Evolutionary conservation across 2,797 vertebrate species (phyloP).

Genomic region (Denticeps clupeoides): DNA sequence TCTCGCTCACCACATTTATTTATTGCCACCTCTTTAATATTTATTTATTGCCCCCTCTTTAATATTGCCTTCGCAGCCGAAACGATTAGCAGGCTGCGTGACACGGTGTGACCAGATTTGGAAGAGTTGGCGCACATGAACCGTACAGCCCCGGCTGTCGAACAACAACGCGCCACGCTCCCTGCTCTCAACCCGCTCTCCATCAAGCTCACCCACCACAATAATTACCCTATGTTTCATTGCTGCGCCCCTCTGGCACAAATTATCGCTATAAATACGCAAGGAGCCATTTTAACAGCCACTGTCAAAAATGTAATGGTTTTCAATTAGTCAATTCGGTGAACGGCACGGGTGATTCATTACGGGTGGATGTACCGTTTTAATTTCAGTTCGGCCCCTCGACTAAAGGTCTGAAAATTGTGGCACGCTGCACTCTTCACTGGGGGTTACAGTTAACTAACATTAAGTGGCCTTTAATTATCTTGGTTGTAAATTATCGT

Average conservation of each 20-base stretch:
- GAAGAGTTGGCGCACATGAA: not conserved
- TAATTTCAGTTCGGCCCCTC: conserved; percentile 24
- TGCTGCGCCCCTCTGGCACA: conserved; percentile 39
- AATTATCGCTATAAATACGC: conserved; percentile 54
- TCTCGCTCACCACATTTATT: too few relatives aligned
- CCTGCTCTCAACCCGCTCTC: conserved; percentile 12
- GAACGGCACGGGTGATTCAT: conserved; percentile 47
- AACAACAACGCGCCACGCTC: not conserved
- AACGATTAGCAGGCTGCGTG: too few relatives aligned
- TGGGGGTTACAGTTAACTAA: too few relatives aligned
- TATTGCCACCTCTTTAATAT: too few relatives aligned
- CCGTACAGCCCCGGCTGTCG: conserved; percentile 10
- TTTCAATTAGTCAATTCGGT: conserved; percentile 62
- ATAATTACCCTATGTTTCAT: conserved; percentile 52
- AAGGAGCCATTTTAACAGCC: conserved; percentile 55
- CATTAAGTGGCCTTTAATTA: too few relatives aligned
- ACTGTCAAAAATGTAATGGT: conserved; percentile 55
- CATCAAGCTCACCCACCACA: conserved; percentile 27
- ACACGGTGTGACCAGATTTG: not conserved
- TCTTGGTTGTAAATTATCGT: too few relatives aligned
- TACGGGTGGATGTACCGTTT: conserved; percentile 34
- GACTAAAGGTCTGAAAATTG: too few relatives aligned
- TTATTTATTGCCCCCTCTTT: too few relatives aligned
- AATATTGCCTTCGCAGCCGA: too few relatives aligned
- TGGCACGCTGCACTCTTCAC: too few relatives aligned